Percentiles rank a stretch among this genome's conserved stretches.
phyloP scores from a whole-genome alignment of 2,797 vertebrate genomes.

The Gadopsis marmoratus region DNA sequence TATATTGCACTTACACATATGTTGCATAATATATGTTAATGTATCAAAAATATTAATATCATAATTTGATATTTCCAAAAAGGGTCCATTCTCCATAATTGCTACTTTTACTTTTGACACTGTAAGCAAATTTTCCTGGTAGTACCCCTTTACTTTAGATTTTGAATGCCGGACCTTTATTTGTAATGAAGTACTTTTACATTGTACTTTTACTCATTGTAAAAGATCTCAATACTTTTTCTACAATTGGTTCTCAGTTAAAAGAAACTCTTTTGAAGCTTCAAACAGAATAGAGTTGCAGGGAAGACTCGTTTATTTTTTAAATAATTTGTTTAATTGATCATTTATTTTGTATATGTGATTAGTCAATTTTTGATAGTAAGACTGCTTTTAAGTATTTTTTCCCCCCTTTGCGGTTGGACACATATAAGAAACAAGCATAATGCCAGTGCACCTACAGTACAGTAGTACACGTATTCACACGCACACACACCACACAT shows the following conservation, averaged over 20 bases:
- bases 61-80: too few species aligned
- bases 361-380: background rate
- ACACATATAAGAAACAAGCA: background rate
- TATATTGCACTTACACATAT: background rate
- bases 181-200: background rate
- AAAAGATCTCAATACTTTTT: background rate
- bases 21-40: background rate
- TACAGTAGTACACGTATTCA: background rate
- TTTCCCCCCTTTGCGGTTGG: background rate
- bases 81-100: background rate
- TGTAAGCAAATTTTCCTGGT: background rate
- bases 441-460: background rate
- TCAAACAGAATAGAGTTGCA: background rate
- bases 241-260: background rate
- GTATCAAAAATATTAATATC: background rate
- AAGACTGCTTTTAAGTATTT: background rate
- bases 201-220: background rate
- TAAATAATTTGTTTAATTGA: background rate
- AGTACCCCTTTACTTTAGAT: background rate
- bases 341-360: background rate
- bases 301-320: background rate
- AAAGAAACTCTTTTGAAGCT: background rate
- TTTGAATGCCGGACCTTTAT: background rate
- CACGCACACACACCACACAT: background rate
- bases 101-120: background rate